phyloP scores from a whole-genome alignment of 35 echinoderm and acorn worm genomes.

The Antedon bifida region DNA sequence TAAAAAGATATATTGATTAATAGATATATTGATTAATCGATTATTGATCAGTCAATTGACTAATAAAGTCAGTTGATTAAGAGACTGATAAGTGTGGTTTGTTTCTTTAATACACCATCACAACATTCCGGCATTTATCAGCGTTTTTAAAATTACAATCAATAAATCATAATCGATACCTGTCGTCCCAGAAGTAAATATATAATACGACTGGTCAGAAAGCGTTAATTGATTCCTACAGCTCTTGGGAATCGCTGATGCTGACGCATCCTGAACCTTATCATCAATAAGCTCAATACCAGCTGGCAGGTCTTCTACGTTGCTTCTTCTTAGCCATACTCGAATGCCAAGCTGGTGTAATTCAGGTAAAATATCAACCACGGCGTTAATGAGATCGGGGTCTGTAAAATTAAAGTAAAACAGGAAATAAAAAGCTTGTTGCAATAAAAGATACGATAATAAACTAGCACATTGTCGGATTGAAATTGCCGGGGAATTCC shows the following conservation, averaged over 20 bases:
- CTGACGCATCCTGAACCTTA: neutral
- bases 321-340: slow-evolving; percentile 22
- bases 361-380: slow-evolving; percentile 37
- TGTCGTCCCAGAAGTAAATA: slow-evolving; percentile 45
- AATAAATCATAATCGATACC: slow-evolving; percentile 1
- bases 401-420: slow-evolving; percentile 13
- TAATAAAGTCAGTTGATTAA: no score
- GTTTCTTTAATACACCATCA: no score
- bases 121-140: no score
- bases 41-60: no score
- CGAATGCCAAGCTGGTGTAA: slow-evolving; percentile 32
- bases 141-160: no score
- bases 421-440: no score
- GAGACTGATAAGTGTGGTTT: no score
- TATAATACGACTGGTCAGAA: slow-evolving; percentile 3
- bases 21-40: no score
- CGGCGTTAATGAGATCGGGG: slow-evolving; percentile 8
- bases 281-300: slow-evolving; percentile 5
- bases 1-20: no score
- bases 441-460: no score
- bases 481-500: no score
- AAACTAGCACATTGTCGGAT: no score
- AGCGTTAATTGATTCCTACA: slow-evolving; percentile 1
- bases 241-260: slow-evolving; percentile 15
- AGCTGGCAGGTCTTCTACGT: slow-evolving; percentile 3